A percentile compares a stretch with the other conserved stretches of the same genome.
Conservation (phyloP, 2,113 vertebrate genomes). For the Nasalis larvatus region DNA sequence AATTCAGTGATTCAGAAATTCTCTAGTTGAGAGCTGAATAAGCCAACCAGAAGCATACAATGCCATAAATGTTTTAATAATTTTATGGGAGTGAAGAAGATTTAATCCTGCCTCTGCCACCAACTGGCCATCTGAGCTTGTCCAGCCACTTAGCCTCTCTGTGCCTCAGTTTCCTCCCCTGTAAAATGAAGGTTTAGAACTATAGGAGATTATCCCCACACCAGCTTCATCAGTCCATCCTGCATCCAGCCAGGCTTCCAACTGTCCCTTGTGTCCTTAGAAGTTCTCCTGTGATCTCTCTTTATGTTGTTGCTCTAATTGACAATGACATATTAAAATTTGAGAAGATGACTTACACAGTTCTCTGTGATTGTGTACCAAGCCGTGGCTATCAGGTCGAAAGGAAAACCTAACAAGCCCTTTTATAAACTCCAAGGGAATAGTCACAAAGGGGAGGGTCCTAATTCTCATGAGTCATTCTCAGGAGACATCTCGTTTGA, state of each 20-base stretch:
- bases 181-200: not conserved
- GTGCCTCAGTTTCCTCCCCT: not conserved
- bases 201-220: not conserved
- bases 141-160: not conserved
- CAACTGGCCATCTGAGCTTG: not conserved
- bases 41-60: not conserved
- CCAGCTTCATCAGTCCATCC: not conserved
- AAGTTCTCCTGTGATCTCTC: not conserved
- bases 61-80: not conserved
- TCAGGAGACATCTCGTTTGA: not conserved
- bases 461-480: not conserved
- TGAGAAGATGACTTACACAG: not conserved
- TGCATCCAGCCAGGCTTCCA: not conserved
- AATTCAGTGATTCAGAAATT: not conserved
- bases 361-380: not conserved
- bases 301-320: not conserved
- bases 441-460: not conserved
- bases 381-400: not conserved
- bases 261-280: not conserved
- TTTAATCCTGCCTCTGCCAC: not conserved
- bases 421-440: not conserved
- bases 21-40: not conserved
- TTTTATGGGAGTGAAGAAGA: not conserved
- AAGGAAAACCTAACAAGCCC: not conserved
- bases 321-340: not conserved